Base-by-base conservation (phyloP, 2,797 vertebrate genomes). In the Sebastes baramenuke region DNA sequence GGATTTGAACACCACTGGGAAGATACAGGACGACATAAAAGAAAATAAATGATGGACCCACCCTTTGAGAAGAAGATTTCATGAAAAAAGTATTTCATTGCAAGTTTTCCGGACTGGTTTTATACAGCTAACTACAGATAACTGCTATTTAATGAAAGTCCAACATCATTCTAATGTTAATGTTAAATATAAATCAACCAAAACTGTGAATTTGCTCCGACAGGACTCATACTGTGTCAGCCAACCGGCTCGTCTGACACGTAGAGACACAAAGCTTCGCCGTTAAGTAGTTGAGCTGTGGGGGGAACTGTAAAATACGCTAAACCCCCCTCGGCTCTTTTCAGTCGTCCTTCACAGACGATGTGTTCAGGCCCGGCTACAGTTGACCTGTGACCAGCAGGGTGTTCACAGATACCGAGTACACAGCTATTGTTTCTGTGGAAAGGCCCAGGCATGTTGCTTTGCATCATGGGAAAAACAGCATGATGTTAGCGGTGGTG, bases 401-500 rank as follows among this genome's bases (percentile, higher is more conserved):
- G 80, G 62, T 5, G 52, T 65, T 61, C 30, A 6, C 13, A 27
- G 49, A 70, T 46, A 60, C 62, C 58, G 61, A 11, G 74, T 56
- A 60, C 27, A 8, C 20, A 34, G 36, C 65, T 75, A 69, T 80
- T 82, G 76, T 87, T 75, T 72, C 78, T 62, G 54, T 62, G 16
- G 71, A 61, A 59, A 61, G 42, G 29, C 34, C 30, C 6, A 2
- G 6, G 34, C 34, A 1, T 25, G 29, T 61, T 56, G 60, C 65
- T 62, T 36, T 79, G 75, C 66, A 84, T 77, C n/a, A 54, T 84
- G 87, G 72, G 87, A 84, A 73, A 82, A 54, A 6, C 84, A 75
- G 81, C 76, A 34, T 29, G 83, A 18, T 7, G 52, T 27, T 2
- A 34, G 24, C 16, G 4, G 22, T 14, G 49, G 12, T 36, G 64